Conservation (phyloP, 1,140 invertebrate genomes). For the Aphis craccivora region DNA sequence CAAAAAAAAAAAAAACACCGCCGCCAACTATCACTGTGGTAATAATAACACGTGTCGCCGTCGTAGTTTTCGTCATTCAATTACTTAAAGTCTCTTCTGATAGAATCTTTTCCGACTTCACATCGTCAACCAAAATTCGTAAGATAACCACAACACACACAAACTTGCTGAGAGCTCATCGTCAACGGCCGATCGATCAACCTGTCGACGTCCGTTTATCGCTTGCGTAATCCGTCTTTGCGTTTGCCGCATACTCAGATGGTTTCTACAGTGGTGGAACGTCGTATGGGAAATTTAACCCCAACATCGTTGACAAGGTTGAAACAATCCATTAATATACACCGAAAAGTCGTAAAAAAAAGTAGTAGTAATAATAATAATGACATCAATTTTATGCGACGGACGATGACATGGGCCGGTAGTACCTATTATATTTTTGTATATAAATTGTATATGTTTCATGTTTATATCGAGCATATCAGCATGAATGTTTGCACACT, state of each 20-base stretch:
- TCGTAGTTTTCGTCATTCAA: background rate
- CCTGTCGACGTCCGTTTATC: background rate
- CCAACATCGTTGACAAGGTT: background rate
- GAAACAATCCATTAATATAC: constrained; percentile 1
- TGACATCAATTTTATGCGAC: background rate
- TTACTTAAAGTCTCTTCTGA: background rate
- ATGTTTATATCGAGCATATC: background rate
- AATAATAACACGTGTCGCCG: background rate
- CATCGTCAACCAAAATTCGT: background rate
- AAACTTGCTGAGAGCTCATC: no score
- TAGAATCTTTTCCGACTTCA: background rate
- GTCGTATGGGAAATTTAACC: background rate
- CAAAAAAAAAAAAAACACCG: background rate
- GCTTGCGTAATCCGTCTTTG: background rate
- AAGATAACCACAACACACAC: background rate
- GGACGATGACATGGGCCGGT: background rate
- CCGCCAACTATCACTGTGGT: background rate
- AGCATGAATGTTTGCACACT: background rate
- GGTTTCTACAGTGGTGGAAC: no score
- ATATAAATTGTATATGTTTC: background rate
- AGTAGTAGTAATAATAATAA: background rate
- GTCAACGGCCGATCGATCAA: background rate
- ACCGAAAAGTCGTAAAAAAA: background rate
- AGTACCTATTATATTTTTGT: background rate
- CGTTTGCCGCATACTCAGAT: background rate